Conservation (phyloP, 2,888 invertebrate species). For the Unio delphinus region DNA sequence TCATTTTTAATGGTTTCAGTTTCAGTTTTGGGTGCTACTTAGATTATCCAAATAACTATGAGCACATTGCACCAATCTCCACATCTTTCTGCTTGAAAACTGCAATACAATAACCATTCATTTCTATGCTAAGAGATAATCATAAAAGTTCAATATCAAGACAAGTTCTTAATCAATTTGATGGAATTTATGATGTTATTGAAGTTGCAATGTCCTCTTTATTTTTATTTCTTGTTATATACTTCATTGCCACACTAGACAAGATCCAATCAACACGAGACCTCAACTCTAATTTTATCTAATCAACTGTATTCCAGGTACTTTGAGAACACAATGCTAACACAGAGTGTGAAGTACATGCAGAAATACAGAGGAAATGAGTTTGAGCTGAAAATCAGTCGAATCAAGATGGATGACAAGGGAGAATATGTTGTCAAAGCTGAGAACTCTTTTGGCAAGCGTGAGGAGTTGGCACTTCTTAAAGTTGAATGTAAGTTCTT, state of each 20-base stretch:
- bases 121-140: too few relatives aligned
- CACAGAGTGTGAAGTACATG: constrained; percentile 99
- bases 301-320: constrained; percentile 46
- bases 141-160: too few relatives aligned
- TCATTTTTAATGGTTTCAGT: too few relatives aligned
- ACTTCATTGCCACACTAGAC: too few relatives aligned
- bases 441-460: constrained; percentile 70
- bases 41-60: too few relatives aligned
- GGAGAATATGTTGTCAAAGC: constrained; percentile 93
- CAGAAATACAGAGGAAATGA: constrained; percentile 96
- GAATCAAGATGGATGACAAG: constrained; percentile 93
- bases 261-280: background rate
- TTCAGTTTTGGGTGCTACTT: too few relatives aligned
- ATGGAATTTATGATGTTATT: too few relatives aligned
- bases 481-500: constrained; percentile 67
- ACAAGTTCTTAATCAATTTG: too few relatives aligned
- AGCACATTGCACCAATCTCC: too few relatives aligned
- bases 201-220: too few relatives aligned
- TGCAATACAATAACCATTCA: too few relatives aligned
- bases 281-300: background rate
- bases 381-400: constrained; percentile 97
- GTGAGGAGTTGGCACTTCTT: constrained; percentile 64
- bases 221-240: background rate
- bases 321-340: constrained; percentile 73
- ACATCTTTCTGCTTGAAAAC: too few relatives aligned